phyloP scores from a whole-genome alignment of 2,888 invertebrate genomes.

The Operophtera brumata region DNA sequence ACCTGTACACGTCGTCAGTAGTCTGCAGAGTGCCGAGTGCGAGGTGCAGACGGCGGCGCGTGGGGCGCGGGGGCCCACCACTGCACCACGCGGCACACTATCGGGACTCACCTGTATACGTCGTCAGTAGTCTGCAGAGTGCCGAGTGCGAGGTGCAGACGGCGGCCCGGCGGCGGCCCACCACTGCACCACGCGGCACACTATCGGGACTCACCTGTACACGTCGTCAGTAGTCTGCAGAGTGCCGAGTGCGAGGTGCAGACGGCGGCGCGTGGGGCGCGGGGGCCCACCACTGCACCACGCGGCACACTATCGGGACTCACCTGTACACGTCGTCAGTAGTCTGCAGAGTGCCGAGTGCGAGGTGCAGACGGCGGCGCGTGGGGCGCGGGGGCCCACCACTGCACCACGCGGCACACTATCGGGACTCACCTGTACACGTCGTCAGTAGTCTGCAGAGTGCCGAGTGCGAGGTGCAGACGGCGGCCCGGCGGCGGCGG shows the following conservation, averaged over 20 bases:
- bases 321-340: conserved; percentile 68
- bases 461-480: conserved; percentile 91
- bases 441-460: conserved; percentile 79
- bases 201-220: no score
- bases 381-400: conserved; percentile 95
- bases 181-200: no score
- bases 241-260: conserved; percentile 91
- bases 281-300: conserved; percentile 98
- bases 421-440: conserved; percentile 85
- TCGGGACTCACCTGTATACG: conserved; percentile 59
- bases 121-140: conserved; percentile 81
- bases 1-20: no score
- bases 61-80: no score
- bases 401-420: conserved; percentile 95
- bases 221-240: conserved; percentile 76
- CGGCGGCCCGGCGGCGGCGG: conserved; percentile 83
- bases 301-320: conserved; percentile 95
- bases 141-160: conserved; percentile 91
- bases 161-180: no score
- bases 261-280: no score
- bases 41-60: no score
- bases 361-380: conserved; percentile 88
- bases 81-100: no score
- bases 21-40: no score
- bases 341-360: conserved; percentile 86